Evolutionary conservation across 2,888 invertebrate genomes (phyloP).

Genomic region (Chesias legatella): DNA sequence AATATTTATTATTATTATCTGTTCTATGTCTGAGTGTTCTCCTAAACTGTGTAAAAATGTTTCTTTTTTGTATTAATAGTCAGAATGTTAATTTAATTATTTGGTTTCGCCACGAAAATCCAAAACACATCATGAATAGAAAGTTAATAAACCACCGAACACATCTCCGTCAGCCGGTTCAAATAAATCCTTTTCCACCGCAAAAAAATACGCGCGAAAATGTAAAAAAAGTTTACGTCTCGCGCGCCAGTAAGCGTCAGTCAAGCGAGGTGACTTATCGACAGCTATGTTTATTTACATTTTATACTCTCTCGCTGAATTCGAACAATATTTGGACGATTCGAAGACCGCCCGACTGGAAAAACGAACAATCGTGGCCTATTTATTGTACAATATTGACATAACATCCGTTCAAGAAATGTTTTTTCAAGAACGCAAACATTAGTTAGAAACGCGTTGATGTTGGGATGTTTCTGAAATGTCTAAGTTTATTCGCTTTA

Average conservation of each 20-base stretch:
- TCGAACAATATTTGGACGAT: constrained; percentile 36
- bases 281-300: constrained; percentile 24
- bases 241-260: constrained; percentile 33
- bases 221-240: constrained; percentile 26
- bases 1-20: no score
- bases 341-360: constrained; percentile 31
- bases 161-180: constrained; percentile 4
- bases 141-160: constrained; percentile 7
- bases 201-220: constrained; percentile 19
- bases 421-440: constrained; percentile 26
- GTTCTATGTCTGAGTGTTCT: no score
- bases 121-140: background rate
- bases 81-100: no score
- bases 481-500: constrained; percentile 1
- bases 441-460: constrained; percentile 15
- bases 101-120: no score
- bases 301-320: constrained; percentile 28
- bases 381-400: constrained; percentile 32
- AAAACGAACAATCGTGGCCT: constrained; percentile 36
- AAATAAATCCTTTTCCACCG: constrained; percentile 7
- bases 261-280: constrained; percentile 39
- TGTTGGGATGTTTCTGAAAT: background rate
- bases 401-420: constrained; percentile 22
- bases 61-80: no score
- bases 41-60: no score